Conservation (phyloP, 2,797 vertebrate genomes). For the Amniataba percoides region DNA sequence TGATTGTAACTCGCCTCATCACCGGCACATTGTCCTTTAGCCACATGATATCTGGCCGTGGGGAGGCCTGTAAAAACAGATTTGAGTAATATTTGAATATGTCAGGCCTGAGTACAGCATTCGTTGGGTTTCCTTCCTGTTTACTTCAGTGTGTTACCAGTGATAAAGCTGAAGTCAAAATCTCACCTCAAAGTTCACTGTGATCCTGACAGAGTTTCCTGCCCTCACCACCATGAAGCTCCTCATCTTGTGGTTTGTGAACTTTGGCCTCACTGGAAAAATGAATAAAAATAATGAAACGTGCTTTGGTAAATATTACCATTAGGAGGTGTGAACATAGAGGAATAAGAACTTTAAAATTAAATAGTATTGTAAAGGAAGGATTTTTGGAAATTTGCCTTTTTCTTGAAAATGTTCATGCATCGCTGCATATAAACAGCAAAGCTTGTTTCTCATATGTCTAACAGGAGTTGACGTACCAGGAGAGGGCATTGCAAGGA, state of each 20-base stretch:
- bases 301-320: conserved; percentile 1
- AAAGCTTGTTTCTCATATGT: neutral
- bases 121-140: neutral
- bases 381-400: neutral
- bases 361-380: neutral
- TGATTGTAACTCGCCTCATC: conserved; percentile 76
- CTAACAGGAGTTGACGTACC: conserved; percentile 79
- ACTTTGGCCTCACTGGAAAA: conserved; percentile 86
- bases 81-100: conserved; percentile 5
- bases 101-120: neutral
- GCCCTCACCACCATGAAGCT: conserved; percentile 85
- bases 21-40: conserved; percentile 88
- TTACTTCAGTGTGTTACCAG: neutral
- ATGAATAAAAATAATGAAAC: conserved; percentile 11
- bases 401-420: neutral
- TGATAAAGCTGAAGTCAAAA: neutral
- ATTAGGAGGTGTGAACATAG: neutral
- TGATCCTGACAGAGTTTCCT: conserved; percentile 87
- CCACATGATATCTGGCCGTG: conserved; percentile 86
- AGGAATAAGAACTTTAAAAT: neutral
- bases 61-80: conserved; percentile 83
- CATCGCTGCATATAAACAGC: neutral
- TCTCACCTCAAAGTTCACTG: conserved; percentile 88
- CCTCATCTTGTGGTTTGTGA: conserved; percentile 84
- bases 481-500: conserved; percentile 74